phyloP scores from a whole-genome alignment of 2,888 invertebrate genomes.

The Leptothorax acervorum region DNA sequence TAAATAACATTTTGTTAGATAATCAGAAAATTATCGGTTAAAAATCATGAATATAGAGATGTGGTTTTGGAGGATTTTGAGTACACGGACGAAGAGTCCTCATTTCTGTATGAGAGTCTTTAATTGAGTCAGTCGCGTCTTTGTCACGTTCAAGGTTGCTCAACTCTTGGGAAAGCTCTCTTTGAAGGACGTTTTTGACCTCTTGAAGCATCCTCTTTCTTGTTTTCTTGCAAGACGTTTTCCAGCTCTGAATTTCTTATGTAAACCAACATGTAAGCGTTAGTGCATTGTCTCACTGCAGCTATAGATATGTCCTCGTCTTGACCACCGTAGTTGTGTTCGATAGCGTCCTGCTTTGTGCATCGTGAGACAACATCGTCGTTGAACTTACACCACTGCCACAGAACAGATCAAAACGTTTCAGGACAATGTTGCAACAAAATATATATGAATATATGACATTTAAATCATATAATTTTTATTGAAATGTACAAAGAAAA shows the following conservation, averaged over 20 bases:
- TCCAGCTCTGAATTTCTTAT: constrained; percentile 95
- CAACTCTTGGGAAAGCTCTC: constrained; percentile 83
- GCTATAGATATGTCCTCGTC: constrained; percentile 95
- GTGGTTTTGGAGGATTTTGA: constrained; percentile 83
- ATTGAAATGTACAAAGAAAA: too few species aligned
- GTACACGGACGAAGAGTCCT: constrained; percentile 82
- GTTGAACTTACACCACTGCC: too few species aligned
- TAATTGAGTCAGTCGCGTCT: constrained; percentile 83
- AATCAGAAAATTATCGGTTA: constrained; percentile 77
- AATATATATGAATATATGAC: too few species aligned
- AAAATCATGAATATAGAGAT: constrained; percentile 84
- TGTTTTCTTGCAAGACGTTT: constrained; percentile 95
- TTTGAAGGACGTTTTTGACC: constrained; percentile 85
- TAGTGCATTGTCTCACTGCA: constrained; percentile 98
- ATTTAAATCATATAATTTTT: too few species aligned
- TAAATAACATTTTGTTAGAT: too few species aligned
- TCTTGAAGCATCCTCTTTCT: constrained; percentile 95
- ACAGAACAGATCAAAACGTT: too few species aligned
- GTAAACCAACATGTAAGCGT: constrained; percentile 99
- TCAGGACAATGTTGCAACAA: too few species aligned
- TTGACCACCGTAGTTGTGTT: too few species aligned
- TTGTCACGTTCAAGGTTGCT: constrained; percentile 83
- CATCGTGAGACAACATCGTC: too few species aligned
- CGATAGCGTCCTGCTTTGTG: too few species aligned
- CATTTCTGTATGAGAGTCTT: constrained; percentile 81